A percentile compares a stretch with the other conserved stretches of the same genome.
These are phyloP conservation scores for Grammomys surdaster DNA, from an alignment of 2,113 vertebrate species.

Conservation along the genomic window DNA sequence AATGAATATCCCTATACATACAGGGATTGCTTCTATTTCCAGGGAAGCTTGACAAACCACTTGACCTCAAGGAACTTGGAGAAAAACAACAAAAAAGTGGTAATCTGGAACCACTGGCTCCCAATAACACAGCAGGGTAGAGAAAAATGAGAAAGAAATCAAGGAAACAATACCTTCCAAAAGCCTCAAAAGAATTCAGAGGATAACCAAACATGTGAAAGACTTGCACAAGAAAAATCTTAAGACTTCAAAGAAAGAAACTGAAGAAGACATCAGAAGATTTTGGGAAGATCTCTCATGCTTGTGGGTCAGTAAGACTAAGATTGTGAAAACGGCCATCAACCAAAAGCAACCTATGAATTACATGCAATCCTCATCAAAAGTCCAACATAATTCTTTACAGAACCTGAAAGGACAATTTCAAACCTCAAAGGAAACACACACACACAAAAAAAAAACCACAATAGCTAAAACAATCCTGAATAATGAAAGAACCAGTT, in stretches of 20 bases:
- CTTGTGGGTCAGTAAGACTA: not conserved
- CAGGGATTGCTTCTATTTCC: not conserved
- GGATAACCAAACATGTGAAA: not conserved
- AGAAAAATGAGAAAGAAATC: not conserved
- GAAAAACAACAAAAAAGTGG: no score
- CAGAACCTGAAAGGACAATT: not conserved
- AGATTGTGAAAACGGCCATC: not conserved
- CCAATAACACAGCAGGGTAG: not conserved
- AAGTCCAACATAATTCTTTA: not conserved
- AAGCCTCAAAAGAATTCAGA: not conserved
- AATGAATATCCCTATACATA: no score
- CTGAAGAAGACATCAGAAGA: not conserved
- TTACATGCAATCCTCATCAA: not conserved
- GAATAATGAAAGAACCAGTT: not conserved
- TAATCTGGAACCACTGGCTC: not conserved
- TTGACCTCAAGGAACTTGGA: conserved; percentile 1
- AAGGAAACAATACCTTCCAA: not conserved
- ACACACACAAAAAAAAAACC: not conserved
- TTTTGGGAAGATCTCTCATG: no score
- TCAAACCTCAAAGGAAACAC: not conserved
- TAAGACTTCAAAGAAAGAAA: not conserved
- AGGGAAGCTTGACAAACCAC: not conserved
- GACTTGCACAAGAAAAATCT: not conserved
- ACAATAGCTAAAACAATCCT: not conserved
- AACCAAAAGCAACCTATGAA: not conserved